Conservation (phyloP, 2,113 vertebrate species). For the Xyrauchen texanus region DNA sequence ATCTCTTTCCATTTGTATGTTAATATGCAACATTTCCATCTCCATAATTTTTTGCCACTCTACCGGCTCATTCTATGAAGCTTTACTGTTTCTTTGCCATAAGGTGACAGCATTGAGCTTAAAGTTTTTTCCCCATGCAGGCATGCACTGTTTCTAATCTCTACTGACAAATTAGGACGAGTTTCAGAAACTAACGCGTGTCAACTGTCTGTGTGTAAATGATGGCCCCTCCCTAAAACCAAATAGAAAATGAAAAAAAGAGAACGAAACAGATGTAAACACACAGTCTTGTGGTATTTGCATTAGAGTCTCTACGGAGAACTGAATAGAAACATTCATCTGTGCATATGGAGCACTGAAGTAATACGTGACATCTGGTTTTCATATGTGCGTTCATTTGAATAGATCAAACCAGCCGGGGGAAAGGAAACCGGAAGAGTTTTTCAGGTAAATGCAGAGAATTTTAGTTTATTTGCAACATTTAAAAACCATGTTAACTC, state of each 20-base stretch:
- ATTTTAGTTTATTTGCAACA: neutral
- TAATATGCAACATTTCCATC: too few relatives aligned
- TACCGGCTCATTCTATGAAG: neutral
- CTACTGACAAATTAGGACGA: too few relatives aligned
- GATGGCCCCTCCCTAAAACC: slow-evolving; percentile 1
- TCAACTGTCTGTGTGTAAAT: neutral
- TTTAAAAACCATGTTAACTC: neutral
- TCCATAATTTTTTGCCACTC: too few relatives aligned
- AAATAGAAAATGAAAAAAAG: too few relatives aligned
- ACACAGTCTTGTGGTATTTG: neutral
- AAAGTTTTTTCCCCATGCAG: neutral
- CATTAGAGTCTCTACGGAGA: slow-evolving; percentile 6
- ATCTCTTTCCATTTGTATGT: too few relatives aligned
- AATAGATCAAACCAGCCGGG: neutral
- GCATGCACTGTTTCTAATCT: too few relatives aligned
- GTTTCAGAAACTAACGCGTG: neutral
- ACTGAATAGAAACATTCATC: neutral
- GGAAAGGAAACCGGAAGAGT: neutral
- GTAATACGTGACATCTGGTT: neutral
- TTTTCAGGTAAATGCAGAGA: slow-evolving; percentile 2
- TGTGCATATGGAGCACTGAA: neutral
- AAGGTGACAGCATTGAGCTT: slow-evolving; percentile 29
- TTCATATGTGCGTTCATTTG: neutral
- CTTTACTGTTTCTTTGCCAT: neutral
- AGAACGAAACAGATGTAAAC: neutral